phyloP scores from a whole-genome alignment of 2,113 vertebrate species.

The Coryphaenoides rupestris region DNA sequence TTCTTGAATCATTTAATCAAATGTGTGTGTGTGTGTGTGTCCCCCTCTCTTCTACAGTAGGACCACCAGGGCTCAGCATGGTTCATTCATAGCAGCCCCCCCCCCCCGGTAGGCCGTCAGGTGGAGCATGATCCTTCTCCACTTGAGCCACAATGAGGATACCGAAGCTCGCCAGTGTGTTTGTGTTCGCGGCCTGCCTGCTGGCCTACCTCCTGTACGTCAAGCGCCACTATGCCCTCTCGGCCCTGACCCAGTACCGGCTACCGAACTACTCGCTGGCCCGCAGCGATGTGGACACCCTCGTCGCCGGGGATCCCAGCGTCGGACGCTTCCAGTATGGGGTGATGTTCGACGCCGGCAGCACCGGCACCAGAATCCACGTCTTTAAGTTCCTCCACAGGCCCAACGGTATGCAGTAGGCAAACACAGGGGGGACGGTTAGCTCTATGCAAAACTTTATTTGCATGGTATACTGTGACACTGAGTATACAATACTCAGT shows the following conservation, averaged over 20 bases:
- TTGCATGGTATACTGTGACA: too few relatives aligned
- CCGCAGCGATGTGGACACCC: not conserved
- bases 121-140: constrained; percentile 12
- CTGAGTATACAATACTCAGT: too few relatives aligned
- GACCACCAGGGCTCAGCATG: too few relatives aligned
- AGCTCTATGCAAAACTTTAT: too few relatives aligned
- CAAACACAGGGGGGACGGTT: too few relatives aligned
- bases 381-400: constrained; percentile 83
- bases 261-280: constrained; percentile 11
- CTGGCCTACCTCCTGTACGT: constrained; percentile 81
- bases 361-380: constrained; percentile 91
- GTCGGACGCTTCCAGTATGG: constrained; percentile 75
- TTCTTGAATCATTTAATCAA: too few relatives aligned
- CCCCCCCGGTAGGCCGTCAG: too few relatives aligned
- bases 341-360: constrained; percentile 94
- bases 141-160: constrained; percentile 75
- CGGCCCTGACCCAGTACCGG: not conserved
- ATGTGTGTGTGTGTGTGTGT: too few relatives aligned
- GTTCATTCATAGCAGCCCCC: not conserved
- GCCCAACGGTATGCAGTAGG: constrained; percentile 53
- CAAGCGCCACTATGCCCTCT: constrained; percentile 70
- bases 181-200: constrained; percentile 74
- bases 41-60: too few relatives aligned
- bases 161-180: constrained; percentile 73
- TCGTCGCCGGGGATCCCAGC: not conserved